Evolutionary conservation across 2,113 vertebrate species (phyloP).

Genomic region (Paradoxurus hermaphroditus): DNA sequence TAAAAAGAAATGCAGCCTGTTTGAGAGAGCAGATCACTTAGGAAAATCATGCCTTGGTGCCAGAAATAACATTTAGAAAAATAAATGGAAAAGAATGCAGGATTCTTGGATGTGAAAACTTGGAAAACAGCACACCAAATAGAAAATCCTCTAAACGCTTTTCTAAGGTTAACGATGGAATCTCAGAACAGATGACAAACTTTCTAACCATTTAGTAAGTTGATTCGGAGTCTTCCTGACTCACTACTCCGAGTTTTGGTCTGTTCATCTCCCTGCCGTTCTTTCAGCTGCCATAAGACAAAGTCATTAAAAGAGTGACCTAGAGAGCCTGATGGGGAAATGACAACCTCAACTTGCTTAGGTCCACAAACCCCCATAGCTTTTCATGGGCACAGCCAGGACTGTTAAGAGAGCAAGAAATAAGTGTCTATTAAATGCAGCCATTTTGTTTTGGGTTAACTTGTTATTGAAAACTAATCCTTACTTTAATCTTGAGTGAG

Average conservation of each 20-base stretch:
- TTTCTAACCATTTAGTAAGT: constrained; percentile 7
- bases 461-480: not conserved
- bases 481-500: not conserved
- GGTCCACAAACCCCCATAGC: not conserved
- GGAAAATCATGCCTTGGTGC: not conserved
- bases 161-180: constrained; percentile 50
- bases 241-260: not conserved
- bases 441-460: not conserved
- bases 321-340: not conserved
- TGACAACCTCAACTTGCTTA: not conserved
- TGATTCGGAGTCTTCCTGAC: not conserved
- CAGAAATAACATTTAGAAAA: constrained; percentile 41
- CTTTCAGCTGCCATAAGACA: not conserved
- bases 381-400: not conserved
- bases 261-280: not conserved
- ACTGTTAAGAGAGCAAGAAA: not conserved
- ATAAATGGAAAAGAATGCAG: constrained; percentile 35
- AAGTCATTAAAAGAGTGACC: not conserved
- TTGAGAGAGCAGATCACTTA: constrained; percentile 30
- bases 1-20: constrained; percentile 28
- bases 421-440: not conserved
- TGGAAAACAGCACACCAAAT: constrained; percentile 38
- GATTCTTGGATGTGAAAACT: constrained; percentile 34
- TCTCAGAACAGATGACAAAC: constrained; percentile 22
- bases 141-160: not conserved